Evolutionary conservation across 1,140 invertebrate species (phyloP), one percentile per base, ranked within the genome.

Genomic region (Calliopsis andreniformis): DNA sequence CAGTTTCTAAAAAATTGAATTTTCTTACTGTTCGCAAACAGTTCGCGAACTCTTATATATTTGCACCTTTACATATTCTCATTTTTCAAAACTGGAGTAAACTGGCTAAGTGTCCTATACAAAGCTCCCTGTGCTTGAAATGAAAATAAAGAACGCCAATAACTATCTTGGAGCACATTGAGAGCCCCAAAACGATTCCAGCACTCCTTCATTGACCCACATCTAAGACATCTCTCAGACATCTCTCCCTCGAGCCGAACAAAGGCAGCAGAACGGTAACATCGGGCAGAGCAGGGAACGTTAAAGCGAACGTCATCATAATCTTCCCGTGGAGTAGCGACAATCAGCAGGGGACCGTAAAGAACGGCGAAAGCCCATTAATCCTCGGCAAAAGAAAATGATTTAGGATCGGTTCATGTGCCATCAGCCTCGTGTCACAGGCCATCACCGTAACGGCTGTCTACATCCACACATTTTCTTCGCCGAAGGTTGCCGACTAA

Each of bases 351-450:
- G 59, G 70, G 61, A 55, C 70, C 61, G 39, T 73, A 55, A 73
- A 66, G 76, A 70, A 80, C 72, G 75, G 67, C 66, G 69, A 64
- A 81, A 75, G 61, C 66, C 76, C 62, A 75, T 80, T 63, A 62
- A 80, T 78, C 64, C 69, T 83, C 53, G 64, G 63, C 76, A 62
- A 53, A 76, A 70, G 70, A 77, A 39, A 84, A 82, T 64, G 76
- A 78, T 83, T 82, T 72, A 72, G 69, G 69, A 71, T 71, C 45
- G 69, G 45, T 53, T 63, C 69, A 35, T 51, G 32, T 72, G 42
- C 45, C 69, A 39, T 72, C 69, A 49, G 45, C 18, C 32, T 49
- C 45, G 69, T n/a, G 23, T 62, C 32, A 25, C 23, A 51, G 69
- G 18, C 69, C 56, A 63, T 71, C 55, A 71, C 43, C 12, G 28